These are phyloP conservation scores for Hiodon tergisus DNA, from an alignment of 2,113 vertebrate species.

Conservation along the genomic window DNA sequence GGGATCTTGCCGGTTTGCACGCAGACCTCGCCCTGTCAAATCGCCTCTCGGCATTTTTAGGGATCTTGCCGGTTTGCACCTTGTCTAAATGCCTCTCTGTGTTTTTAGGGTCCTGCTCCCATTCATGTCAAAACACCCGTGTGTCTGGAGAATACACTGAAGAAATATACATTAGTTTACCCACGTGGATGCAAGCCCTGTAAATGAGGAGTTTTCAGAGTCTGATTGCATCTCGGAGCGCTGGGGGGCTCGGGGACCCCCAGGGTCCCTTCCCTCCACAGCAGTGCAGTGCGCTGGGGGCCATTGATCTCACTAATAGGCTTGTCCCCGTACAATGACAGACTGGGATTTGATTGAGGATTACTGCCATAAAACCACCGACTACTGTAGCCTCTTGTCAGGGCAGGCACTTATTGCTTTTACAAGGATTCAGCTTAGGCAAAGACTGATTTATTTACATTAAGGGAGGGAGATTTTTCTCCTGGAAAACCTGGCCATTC, in stretches of 20 bases:
- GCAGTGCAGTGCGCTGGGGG: constrained; percentile 46
- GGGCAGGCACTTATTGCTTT: constrained; percentile 23
- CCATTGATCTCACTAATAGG: constrained; percentile 63
- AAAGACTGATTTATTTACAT: constrained; percentile 39
- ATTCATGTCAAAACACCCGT: neutral
- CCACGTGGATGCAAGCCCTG: no score
- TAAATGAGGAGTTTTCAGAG: neutral
- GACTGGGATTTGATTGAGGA: constrained; percentile 60
- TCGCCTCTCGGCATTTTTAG: no score
- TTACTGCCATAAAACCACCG: constrained; percentile 58
- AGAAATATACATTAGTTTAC: neutral
- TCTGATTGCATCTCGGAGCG: neutral
- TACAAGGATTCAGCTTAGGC: constrained; percentile 28
- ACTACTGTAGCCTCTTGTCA: constrained; percentile 52
- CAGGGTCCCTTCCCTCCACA: constrained; percentile 45
- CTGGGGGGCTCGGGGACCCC: constrained; percentile 28
- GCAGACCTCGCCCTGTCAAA: no score
- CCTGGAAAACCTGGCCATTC: neutral
- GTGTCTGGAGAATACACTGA: neutral
- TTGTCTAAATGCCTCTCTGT: constrained; percentile 47
- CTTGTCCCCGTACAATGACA: constrained; percentile 62
- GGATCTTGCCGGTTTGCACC: neutral
- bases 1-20: no score
- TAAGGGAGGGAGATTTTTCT: neutral
- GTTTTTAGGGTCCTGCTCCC: neutral